phyloP scores from a whole-genome alignment of 2,797 vertebrate genomes.

The Pelodytes ibericus region DNA sequence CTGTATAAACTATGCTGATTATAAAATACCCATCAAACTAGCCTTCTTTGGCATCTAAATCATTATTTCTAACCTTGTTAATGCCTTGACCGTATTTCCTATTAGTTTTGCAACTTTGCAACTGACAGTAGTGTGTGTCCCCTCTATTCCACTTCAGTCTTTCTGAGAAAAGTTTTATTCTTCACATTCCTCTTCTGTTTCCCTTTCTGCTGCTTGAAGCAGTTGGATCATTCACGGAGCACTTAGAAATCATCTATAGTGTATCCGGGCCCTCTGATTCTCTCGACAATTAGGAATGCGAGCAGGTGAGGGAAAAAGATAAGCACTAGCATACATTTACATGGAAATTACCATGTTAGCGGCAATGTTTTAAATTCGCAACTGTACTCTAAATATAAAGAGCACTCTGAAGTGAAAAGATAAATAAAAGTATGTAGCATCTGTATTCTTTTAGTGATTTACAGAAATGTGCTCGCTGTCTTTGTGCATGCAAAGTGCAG shows the following conservation, averaged over 20 bases:
- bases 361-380: constrained; percentile 4
- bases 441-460: constrained; percentile 6
- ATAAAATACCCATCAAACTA: no score
- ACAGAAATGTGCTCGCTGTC: background rate
- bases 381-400: constrained; percentile 5
- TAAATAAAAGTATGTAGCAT: constrained; percentile 4
- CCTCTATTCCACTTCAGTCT: background rate
- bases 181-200: background rate
- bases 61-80: no score
- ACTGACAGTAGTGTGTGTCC: no score
- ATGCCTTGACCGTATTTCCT: no score
- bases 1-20: no score
- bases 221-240: background rate
- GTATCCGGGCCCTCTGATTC: background rate
- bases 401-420: constrained; percentile 10
- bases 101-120: no score
- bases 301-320: constrained; percentile 39
- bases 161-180: background rate
- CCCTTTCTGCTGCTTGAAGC: background rate
- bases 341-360: constrained; percentile 1
- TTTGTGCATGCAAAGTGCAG: background rate
- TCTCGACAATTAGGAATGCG: constrained; percentile 37
- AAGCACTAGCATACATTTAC: constrained; percentile 25
- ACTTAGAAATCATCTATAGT: constrained; percentile 20
- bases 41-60: no score